These are phyloP conservation scores for Apteryx mantelli DNA, from an alignment of 2,113 vertebrate genomes.

Conservation along the genomic window DNA sequence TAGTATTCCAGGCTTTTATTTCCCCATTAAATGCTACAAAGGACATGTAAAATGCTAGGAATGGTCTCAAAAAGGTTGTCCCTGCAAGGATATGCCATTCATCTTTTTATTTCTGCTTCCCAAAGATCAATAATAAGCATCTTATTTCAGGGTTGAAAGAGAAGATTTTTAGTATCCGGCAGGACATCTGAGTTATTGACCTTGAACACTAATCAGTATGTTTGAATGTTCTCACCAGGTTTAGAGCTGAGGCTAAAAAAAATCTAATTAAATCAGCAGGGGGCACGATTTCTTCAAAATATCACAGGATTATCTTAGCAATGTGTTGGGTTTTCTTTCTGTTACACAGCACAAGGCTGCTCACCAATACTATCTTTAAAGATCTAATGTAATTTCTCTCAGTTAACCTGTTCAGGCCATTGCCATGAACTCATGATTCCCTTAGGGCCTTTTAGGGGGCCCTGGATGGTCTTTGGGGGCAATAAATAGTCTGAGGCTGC, in stretches of 20 bases:
- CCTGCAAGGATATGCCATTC: neutral
- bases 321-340: neutral
- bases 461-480: too few relatives aligned
- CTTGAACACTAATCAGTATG: conserved; percentile 30
- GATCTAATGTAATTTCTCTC: neutral
- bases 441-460: too few relatives aligned
- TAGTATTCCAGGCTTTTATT: conserved; percentile 16
- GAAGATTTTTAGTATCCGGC: conserved; percentile 26
- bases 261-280: conserved; percentile 73
- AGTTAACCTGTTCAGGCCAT: neutral
- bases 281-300: conserved; percentile 74
- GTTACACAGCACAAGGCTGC: neutral
- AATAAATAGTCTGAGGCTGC: neutral
- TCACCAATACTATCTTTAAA: neutral
- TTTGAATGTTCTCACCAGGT: neutral
- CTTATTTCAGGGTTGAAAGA: conserved; percentile 44
- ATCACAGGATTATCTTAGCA: neutral
- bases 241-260: neutral
- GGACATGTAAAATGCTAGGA: neutral
- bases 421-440: neutral
- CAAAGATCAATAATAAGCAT: conserved; percentile 43
- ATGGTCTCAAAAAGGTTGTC: neutral
- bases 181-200: conserved; percentile 40
- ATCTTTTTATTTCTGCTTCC: conserved; percentile 5
- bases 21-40: conserved; percentile 4